These are phyloP conservation scores for Dexiosoma caninum DNA, from an alignment of 2,888 invertebrate genomes.

Conservation along the genomic window DNA sequence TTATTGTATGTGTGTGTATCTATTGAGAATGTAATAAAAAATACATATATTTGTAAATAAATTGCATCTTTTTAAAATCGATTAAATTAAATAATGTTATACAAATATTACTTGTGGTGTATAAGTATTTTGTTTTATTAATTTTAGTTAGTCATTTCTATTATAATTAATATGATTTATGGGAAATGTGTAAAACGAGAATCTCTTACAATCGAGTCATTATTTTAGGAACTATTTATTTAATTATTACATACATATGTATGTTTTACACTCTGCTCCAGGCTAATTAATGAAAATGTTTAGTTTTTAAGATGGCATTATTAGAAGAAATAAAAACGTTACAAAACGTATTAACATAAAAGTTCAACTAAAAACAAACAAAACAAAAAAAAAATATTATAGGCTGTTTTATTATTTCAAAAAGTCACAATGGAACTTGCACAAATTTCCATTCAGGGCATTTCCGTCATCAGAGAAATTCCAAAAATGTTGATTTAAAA, in stretches of 20 bases:
- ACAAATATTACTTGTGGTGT: not conserved
- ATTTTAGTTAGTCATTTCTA: constrained; percentile 27
- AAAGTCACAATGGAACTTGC: too few relatives aligned
- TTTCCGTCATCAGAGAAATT: too few relatives aligned
- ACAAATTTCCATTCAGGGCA: too few relatives aligned
- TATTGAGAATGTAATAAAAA: not conserved
- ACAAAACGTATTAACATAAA: constrained; percentile 29
- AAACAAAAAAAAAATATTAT: not conserved
- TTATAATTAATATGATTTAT: constrained; percentile 7
- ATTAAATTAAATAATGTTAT: constrained; percentile 40
- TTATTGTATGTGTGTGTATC: constrained; percentile 1
- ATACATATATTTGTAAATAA: constrained; percentile 13
- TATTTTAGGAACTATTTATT: constrained; percentile 28
- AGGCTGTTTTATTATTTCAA: not conserved
- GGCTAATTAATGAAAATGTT: constrained; percentile 32
- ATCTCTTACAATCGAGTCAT: constrained; percentile 42
- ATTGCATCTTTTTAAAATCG: not conserved
- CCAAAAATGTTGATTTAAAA: too few relatives aligned
- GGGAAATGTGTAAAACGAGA: not conserved
- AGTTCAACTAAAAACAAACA: constrained; percentile 46
- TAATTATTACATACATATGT: not conserved
- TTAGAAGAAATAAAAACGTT: constrained; percentile 24
- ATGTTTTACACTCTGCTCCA: constrained; percentile 28
- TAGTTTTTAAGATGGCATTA: constrained; percentile 38
- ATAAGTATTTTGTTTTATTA: constrained; percentile 41